Conservation (phyloP, 2,888 invertebrate genomes). For the Chymomyza fuscimana region DNA sequence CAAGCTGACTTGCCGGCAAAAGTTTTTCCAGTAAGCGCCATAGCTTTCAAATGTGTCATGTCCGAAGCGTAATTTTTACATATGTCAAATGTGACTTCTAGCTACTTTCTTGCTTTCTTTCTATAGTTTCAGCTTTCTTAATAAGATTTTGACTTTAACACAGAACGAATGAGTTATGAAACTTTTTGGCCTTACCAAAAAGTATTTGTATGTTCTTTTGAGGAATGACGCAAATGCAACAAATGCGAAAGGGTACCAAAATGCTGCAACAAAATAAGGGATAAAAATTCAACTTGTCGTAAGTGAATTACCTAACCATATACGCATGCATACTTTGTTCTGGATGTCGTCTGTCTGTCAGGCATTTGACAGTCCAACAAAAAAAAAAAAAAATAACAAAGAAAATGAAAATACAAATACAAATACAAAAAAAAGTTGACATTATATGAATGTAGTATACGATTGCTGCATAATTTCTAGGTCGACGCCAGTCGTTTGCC, state of each 20-base stretch:
- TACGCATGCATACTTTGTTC: not conserved
- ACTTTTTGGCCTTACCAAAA: not conserved
- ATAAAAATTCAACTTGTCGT: not conserved
- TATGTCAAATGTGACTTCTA: not conserved
- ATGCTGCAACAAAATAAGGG: not conserved
- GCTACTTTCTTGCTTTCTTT: too few species aligned
- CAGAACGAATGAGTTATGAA: not conserved
- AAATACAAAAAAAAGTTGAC: not conserved
- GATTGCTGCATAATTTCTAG: conserved; percentile 6
- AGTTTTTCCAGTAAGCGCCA: too few species aligned
- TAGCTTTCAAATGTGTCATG: too few species aligned
- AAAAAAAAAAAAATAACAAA: not conserved
- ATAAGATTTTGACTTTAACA: not conserved
- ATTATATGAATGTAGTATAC: not conserved
- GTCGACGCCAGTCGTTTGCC: conserved; percentile 4
- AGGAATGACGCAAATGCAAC: conserved; percentile 39
- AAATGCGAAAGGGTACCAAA: conserved; percentile 33
- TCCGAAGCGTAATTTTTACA: not conserved
- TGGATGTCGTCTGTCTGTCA: not conserved
- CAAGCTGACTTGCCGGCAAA: too few species aligned
- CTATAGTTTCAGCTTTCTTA: not conserved
- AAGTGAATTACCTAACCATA: not conserved
- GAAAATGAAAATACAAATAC: too few species aligned
- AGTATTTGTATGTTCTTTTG: conserved; percentile 23
- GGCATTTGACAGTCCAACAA: not conserved